Evolutionary conservation across 1,140 invertebrate genomes (phyloP), one percentile per base, ranked within the genome.

Genomic region (Tetramorium alpestre): DNA sequence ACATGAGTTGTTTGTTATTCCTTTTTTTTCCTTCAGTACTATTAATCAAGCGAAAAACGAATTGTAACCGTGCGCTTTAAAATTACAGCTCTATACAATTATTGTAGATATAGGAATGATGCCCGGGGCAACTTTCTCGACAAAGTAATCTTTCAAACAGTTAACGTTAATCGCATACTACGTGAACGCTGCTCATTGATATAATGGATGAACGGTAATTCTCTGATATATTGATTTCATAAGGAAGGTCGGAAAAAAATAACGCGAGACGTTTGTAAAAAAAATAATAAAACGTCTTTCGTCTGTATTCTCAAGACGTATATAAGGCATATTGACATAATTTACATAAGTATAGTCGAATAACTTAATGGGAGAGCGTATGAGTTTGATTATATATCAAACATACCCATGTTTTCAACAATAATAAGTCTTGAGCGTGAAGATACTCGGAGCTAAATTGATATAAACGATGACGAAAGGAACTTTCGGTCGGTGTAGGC

Each of bases 21-120:
- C 22, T 76, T 80, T 65, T 85, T 70, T 76, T 58, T 65, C 10
- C 28, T 28, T 41, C 18, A 11, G 18, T 28, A n/a, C 51, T 81
- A 88, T 82, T 88, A 88, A 72, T 77, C 28, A 47, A 44, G 58
- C 77, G 56, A 67, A 86, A 90, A 90, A 64, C n/a, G 49, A 58
- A 25, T 33, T 47, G 38, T 75, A 81, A 56, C 22, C 10, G 54
- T 62, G n/a, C 13, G 54, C 13, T 47, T 49, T 58, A 56, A 56
- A 38, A 58, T 38, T 16, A 54, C 28, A 56, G 33, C 16, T 44
- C 49, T 22, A 44, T 18, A 62, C 58, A 28, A 62, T 75, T 60
- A 84, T 62, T 38, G 44, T 41, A 60, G 80, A 75, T 75, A 60
- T 73, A 75, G 58, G 25, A 73, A 60, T 47, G 41, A 49, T 4